A percentile compares a stretch with the other conserved stretches of the same genome.
These are phyloP conservation scores for Dysdera silvatica DNA, from an alignment of 1,140 invertebrate genomes.

Conservation along the genomic window DNA sequence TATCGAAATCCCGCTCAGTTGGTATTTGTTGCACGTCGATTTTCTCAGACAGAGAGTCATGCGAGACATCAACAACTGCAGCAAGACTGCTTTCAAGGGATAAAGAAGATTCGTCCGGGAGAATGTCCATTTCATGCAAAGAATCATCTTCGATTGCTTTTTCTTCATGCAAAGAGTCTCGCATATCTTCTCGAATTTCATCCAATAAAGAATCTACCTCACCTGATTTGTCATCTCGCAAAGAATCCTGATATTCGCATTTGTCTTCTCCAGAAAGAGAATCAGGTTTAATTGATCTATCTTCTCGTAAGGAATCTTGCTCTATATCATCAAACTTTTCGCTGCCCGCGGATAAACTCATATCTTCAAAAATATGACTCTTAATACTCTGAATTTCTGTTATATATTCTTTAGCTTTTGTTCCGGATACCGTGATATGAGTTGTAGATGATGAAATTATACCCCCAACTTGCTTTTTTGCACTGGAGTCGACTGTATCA, in stretches of 20 bases:
- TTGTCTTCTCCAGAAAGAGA: slow-evolving; percentile 21
- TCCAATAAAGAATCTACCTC: slow-evolving; percentile 25
- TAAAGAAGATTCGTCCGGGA: slow-evolving; percentile 19
- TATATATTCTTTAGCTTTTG: too few species aligned
- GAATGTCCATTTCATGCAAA: slow-evolving; percentile 29
- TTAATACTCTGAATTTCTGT: too few species aligned
- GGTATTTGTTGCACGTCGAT: too few species aligned
- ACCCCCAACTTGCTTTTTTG: too few species aligned
- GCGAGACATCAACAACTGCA: slow-evolving; percentile 2
- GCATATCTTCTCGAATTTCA: slow-evolving; percentile 14
- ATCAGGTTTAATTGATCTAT: slow-evolving; percentile 24
- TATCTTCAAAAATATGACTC: not conserved
- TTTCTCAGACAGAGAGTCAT: too few species aligned
- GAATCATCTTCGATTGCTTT: slow-evolving; percentile 32
- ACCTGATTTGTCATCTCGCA: slow-evolving; percentile 14
- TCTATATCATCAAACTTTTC: slow-evolving; percentile 22
- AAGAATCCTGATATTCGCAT: slow-evolving; percentile 16
- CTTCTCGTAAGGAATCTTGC: slow-evolving; percentile 25
- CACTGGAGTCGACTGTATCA: too few species aligned
- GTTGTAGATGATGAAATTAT: too few species aligned
- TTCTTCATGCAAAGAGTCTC: slow-evolving; percentile 22
- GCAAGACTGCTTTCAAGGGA: slow-evolving; percentile 23
- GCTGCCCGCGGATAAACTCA: too few species aligned
- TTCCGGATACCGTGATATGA: too few species aligned
- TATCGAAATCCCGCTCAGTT: too few species aligned